phyloP scores from a whole-genome alignment of 2,113 vertebrate species.

The Hucho hucho region DNA sequence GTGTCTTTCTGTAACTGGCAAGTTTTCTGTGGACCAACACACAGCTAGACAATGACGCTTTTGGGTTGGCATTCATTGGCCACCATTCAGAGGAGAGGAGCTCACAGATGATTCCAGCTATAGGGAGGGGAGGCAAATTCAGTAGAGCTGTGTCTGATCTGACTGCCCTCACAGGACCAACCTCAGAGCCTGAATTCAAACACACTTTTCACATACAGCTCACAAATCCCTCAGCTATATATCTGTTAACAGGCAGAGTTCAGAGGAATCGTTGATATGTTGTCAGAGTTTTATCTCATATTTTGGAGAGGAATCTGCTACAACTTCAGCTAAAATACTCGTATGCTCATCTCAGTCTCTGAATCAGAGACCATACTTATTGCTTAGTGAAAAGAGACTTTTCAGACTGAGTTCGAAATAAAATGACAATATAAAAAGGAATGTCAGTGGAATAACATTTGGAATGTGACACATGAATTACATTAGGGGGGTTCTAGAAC shows the following conservation, averaged over 20 bases:
- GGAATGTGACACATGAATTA: neutral
- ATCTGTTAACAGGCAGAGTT: slow-evolving; percentile 14
- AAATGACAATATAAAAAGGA: neutral
- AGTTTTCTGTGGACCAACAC: neutral
- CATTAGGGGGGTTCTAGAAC: neutral
- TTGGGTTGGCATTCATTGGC: neutral
- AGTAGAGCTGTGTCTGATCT: slow-evolving; percentile 52
- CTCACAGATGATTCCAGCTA: neutral
- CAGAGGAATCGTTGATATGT: slow-evolving; percentile 21
- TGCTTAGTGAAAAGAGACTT: slow-evolving; percentile 41
- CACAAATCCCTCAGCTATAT: slow-evolving; percentile 25
- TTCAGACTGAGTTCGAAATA: slow-evolving; percentile 5
- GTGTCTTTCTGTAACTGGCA: neutral
- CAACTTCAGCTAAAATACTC: slow-evolving; percentile 24
- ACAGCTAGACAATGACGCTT: neutral
- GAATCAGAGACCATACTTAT: slow-evolving; percentile 42
- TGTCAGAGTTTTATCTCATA: neutral
- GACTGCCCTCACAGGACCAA: slow-evolving; percentile 31
- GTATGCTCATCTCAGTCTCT: slow-evolving; percentile 6
- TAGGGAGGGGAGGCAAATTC: neutral
- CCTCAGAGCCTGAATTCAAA: slow-evolving; percentile 16
- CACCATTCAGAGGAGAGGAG: neutral
- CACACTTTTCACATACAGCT: slow-evolving; percentile 9
- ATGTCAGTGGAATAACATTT: neutral
- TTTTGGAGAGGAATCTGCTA: slow-evolving; percentile 35